These are phyloP conservation scores for Intellagama lesueurii DNA, from an alignment of 2,797 vertebrate genomes.

Conservation along the genomic window DNA sequence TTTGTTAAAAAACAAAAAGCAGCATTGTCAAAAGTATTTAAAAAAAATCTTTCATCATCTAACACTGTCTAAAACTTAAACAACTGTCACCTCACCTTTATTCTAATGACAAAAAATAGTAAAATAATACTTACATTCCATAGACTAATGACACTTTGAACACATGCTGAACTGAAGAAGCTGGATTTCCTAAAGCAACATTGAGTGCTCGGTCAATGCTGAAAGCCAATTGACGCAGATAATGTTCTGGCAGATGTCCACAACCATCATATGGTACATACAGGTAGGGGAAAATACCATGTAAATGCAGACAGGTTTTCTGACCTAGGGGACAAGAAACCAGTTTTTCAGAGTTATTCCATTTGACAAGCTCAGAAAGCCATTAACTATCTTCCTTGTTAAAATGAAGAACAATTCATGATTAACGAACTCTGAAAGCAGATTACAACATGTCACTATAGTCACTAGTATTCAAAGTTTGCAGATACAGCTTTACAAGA, in stretches of 20 bases:
- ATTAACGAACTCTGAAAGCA: constrained; percentile 3
- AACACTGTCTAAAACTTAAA: not conserved
- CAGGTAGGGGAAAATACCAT: constrained; percentile 95
- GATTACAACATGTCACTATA: not conserved
- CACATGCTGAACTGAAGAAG: constrained; percentile 89
- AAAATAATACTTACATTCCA: constrained; percentile 90
- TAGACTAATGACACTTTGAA: constrained; percentile 96
- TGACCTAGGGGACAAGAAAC: constrained; percentile 82
- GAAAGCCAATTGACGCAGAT: constrained; percentile 94
- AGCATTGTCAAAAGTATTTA: not conserved
- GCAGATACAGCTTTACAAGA: constrained; percentile 14
- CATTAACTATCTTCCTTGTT: not conserved
- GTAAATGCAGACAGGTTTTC: constrained; percentile 97
- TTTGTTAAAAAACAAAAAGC: not conserved
- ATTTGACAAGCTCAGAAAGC: not conserved
- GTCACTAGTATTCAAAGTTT: not conserved
- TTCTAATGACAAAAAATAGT: not conserved
- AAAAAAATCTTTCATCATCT: not conserved
- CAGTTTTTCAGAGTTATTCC: constrained; percentile 3
- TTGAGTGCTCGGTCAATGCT: constrained; percentile 98
- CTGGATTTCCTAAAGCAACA: constrained; percentile 93
- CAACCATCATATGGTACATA: constrained; percentile 92
- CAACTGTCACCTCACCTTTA: not conserved
- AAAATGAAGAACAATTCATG: constrained; percentile 57
- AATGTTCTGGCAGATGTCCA: constrained; percentile 85